phyloP scores from a whole-genome alignment of 1,140 invertebrate genomes.

The Leptinotarsa undecemlineata region DNA sequence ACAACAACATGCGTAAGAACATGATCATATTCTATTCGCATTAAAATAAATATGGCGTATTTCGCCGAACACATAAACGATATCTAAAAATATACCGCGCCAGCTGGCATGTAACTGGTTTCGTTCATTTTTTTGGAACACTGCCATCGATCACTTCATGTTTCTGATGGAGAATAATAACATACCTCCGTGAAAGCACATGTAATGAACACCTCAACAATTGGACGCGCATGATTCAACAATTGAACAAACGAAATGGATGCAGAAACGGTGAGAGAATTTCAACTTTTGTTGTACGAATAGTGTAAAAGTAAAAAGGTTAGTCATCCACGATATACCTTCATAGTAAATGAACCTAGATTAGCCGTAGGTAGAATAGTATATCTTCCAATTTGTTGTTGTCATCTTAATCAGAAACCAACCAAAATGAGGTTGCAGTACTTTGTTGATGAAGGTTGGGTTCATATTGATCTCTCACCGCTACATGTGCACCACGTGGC shows the following conservation, averaged over 20 bases:
- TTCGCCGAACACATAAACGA: constrained; percentile 5
- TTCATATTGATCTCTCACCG: too few species aligned
- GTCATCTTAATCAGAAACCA: too few species aligned
- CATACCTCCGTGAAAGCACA: constrained; percentile 4
- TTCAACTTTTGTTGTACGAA: too few species aligned
- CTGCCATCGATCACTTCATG: background rate
- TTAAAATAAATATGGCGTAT: constrained; percentile 1
- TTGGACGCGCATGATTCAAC: background rate
- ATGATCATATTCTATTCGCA: background rate
- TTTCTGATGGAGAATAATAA: constrained; percentile 1
- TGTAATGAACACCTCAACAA: background rate
- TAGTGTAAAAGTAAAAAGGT: too few species aligned
- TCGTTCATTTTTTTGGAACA: background rate
- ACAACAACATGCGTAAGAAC: background rate
- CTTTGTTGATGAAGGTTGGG: too few species aligned
- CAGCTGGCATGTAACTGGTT: background rate
- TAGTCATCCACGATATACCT: too few species aligned
- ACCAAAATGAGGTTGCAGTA: too few species aligned
- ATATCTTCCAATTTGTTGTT: too few species aligned
- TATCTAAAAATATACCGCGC: background rate
- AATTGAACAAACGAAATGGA: background rate
- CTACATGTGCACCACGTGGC: too few species aligned
- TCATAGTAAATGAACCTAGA: too few species aligned
- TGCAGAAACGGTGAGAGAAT: too few species aligned
- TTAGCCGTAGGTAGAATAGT: too few species aligned